These are phyloP conservation scores for fruit fly (Drosophila melanogaster) DNA, from an alignment of 1,140 invertebrate species.

Conservation along the genomic window Release_6_plus_ISO1_MT NC_004354.4:18997001-18997500, in stretches of 20 bases:
- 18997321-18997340: conserved; percentile 44
- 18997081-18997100: conserved; percentile 25
- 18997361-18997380: neutral
- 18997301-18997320: conserved; percentile 54
- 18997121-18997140: conserved; percentile 80
- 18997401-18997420: conserved; percentile 3
- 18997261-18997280: conserved; percentile 62
- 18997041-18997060: conserved; percentile 79
- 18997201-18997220: neutral
- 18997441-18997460: conserved; percentile 36
- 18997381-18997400: neutral
- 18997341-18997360: conserved; percentile 31
- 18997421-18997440: conserved; percentile 26
- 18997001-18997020: neutral
- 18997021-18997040: conserved; percentile 34
- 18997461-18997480: conserved; percentile 17
- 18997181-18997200: neutral
- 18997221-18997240: neutral
- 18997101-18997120: conserved; percentile 72
- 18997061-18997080: conserved; percentile 39
- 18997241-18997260: conserved; percentile 38
- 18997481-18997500: conserved; percentile 13
- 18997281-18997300: conserved; percentile 56
- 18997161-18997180: too few species aligned
- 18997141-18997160: conserved; percentile 56